Evolutionary conservation across 2,113 vertebrate genomes (phyloP).

Genomic region (Silurus glanis): DNA sequence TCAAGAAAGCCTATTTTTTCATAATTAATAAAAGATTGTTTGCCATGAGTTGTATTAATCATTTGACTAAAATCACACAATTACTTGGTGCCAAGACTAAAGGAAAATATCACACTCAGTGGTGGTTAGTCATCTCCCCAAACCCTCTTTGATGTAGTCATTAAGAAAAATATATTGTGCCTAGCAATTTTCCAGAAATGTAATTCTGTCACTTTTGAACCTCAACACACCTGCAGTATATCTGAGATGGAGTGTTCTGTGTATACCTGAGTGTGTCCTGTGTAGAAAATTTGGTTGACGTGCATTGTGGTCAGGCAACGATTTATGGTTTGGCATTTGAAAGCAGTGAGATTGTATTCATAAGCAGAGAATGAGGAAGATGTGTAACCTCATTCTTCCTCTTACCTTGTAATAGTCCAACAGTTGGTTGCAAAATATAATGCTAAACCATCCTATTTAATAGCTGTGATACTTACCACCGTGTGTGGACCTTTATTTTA

Average conservation of each 20-base stretch:
- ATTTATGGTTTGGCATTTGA: neutral
- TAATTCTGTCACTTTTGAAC: neutral
- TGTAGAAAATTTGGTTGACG: neutral
- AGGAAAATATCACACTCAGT: neutral
- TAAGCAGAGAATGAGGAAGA: neutral
- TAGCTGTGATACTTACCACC: neutral
- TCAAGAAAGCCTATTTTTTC: neutral
- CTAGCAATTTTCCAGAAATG: neutral
- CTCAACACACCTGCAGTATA: neutral
- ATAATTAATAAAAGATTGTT: neutral
- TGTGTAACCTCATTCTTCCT: conserved; percentile 12
- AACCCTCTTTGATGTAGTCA: neutral
- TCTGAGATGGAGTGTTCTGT: too few relatives aligned
- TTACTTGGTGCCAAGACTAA: too few relatives aligned
- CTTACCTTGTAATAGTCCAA: neutral
- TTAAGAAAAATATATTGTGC: neutral
- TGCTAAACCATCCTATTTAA: neutral
- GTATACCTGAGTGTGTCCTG: neutral
- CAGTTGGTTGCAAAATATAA: neutral
- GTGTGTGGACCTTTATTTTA: neutral
- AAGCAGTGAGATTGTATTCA: neutral
- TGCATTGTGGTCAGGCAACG: neutral
- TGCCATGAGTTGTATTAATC: neutral
- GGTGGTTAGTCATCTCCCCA: neutral
- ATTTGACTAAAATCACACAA: neutral